Conservation (phyloP, 1,140 invertebrate genomes). For the Mesaphorura yosii region DNA sequence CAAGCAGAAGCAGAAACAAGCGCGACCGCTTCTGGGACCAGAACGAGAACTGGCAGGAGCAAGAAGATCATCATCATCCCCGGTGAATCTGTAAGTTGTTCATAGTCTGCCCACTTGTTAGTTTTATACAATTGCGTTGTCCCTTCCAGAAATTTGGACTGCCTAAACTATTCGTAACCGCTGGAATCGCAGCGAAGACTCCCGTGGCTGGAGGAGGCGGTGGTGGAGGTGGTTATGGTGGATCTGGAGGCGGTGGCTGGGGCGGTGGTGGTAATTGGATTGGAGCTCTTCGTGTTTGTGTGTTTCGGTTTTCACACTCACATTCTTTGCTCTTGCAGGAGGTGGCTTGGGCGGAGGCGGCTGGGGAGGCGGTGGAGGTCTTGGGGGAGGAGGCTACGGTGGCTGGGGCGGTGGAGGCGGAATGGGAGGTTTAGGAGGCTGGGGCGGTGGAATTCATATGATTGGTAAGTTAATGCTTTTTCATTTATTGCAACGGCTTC, state of each 20-base stretch:
- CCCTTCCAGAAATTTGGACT: not conserved
- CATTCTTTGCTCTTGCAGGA: not conserved
- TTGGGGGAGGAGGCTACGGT: not conserved
- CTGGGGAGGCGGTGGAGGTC: not conserved
- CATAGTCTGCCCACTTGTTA: not conserved
- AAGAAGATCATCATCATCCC: not conserved
- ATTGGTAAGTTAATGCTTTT: no score
- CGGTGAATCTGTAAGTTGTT: not conserved
- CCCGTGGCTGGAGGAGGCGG: not conserved
- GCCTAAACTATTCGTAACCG: not conserved
- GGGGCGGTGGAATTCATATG: not conserved
- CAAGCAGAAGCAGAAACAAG: no score
- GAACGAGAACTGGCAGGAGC: not conserved
- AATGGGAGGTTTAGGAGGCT: not conserved
- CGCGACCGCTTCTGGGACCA: no score
- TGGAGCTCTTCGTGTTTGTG: no score
- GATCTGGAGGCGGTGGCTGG: not conserved
- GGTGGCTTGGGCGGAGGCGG: not conserved
- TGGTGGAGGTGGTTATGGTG: not conserved
- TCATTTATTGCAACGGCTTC: no score
- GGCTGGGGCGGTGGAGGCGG: not conserved
- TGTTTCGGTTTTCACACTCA: not conserved
- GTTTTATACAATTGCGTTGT: not conserved
- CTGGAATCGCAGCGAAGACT: not conserved
- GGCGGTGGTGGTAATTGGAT: not conserved